Conservation (phyloP, 2,797 vertebrate species). For the Channallabes apus region DNA sequence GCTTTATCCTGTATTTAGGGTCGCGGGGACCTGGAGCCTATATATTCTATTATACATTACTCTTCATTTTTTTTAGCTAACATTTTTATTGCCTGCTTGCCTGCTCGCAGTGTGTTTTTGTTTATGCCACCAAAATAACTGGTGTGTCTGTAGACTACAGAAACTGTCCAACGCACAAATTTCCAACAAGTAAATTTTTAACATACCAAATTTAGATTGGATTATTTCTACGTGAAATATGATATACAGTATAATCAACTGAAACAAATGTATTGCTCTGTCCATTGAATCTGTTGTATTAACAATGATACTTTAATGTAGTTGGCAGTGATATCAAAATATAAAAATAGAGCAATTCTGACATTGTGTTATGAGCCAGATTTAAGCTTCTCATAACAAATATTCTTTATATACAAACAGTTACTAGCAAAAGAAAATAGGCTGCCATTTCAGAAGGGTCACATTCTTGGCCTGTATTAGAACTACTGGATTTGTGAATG, state of each 20-base stretch:
- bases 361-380: not conserved
- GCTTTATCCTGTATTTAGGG: no score
- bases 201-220: not conserved
- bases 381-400: not conserved
- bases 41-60: no score
- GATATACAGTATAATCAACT: not conserved
- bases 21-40: no score
- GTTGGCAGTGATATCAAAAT: not conserved
- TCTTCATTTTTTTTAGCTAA: not conserved
- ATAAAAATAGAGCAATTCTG: not conserved
- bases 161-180: not conserved
- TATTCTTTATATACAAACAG: not conserved
- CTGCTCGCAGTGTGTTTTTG: not conserved
- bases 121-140: not conserved
- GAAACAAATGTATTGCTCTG: not conserved
- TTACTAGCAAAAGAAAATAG: no score
- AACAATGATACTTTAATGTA: constrained; percentile 1
- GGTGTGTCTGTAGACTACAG: not conserved
- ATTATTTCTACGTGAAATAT: not conserved
- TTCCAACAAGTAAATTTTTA: not conserved
- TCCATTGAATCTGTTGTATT: not conserved
- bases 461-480: no score
- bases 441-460: no score
- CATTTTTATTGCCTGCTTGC: not conserved
- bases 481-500: no score